Evolutionary conservation across 2,113 vertebrate species (phyloP).

Genomic region (Cyanocitta stelleri): DNA sequence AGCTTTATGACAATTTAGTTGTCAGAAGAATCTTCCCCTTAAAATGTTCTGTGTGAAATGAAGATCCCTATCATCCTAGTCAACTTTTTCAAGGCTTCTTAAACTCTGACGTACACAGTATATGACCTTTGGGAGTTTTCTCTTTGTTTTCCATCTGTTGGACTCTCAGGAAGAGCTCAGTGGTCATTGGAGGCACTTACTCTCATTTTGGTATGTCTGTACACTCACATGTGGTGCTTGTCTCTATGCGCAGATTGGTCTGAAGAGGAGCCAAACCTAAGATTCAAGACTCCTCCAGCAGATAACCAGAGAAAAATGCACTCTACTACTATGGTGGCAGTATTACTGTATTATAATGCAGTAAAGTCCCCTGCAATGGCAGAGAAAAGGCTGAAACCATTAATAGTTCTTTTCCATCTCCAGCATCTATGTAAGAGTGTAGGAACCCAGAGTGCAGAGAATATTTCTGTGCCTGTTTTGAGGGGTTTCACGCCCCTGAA

Average conservation of each 20-base stretch:
- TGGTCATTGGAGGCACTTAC: background rate
- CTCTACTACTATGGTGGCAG: accelerated
- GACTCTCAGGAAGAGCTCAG: background rate
- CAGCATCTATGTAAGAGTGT: background rate
- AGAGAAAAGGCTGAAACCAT: background rate
- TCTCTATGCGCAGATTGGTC: no score
- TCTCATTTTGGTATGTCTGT: background rate
- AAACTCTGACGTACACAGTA: background rate
- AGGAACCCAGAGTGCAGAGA: no score
- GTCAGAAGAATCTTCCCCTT: background rate
- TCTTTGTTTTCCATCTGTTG: background rate
- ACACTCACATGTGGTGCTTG: background rate
- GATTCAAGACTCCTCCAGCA: background rate
- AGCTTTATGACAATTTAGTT: background rate
- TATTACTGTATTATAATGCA: background rate
- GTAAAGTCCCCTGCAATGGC: background rate
- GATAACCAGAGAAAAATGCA: background rate
- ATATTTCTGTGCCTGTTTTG: no score
- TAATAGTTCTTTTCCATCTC: background rate
- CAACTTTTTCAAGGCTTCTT: background rate
- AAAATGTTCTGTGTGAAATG: background rate
- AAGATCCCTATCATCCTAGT: background rate
- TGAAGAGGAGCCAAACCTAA: background rate
- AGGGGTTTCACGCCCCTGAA: no score
- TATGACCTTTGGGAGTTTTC: background rate